Base-by-base conservation (phyloP, 2,113 vertebrate species). In the Forbesichthys agassizii region DNA sequence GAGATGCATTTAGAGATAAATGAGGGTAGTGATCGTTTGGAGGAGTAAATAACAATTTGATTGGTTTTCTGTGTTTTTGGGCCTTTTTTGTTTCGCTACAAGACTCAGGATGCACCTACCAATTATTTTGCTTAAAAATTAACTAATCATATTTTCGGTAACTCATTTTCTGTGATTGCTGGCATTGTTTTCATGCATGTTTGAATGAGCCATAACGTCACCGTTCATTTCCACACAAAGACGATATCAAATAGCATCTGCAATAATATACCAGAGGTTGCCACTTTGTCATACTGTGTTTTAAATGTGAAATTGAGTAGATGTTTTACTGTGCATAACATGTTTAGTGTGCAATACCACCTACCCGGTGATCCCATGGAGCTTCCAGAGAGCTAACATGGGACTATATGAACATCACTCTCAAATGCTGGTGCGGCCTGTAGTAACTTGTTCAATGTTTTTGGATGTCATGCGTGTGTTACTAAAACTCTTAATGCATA, bases 281-380 rank as follows among this genome's bases (percentile, higher is more conserved):
- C 84, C 78, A 78, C 84, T 84, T 77, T 84, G 66, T 87, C 73
- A 73, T 73, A 73, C 73, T 77, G 74, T 85, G 62, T 82, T 73
- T 42, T 46, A 84, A 88, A 88, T 82, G 86, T 88, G 83, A 84
- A 82, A 71, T 79, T 70, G 66, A 65, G 71, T 74, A 71, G 52
- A 77, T 69, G 68, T 84, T 83, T 81, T 78, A 76, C 77, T 84
- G 82, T 84, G 71, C 76, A 79, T 77, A 77, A 77, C 69, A 46
- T 79, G 68, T 80, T 69, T 60, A 71, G 67, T 87, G 88, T 90
- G 86, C 86, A 88, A 88, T 88, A 86, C 85, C 81, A 69, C 61
- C 85, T 79, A 69, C 61, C 62, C 5, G 79, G 68, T 71, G 74
- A 78, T 74, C 74, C 58, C 79, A 71, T 56, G 14, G 54, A 33